A percentile compares a stretch with the other conserved stretches of the same genome.
phyloP scores from a whole-genome alignment of 1,140 invertebrate species.

The Drosophila ercepeae region DNA sequence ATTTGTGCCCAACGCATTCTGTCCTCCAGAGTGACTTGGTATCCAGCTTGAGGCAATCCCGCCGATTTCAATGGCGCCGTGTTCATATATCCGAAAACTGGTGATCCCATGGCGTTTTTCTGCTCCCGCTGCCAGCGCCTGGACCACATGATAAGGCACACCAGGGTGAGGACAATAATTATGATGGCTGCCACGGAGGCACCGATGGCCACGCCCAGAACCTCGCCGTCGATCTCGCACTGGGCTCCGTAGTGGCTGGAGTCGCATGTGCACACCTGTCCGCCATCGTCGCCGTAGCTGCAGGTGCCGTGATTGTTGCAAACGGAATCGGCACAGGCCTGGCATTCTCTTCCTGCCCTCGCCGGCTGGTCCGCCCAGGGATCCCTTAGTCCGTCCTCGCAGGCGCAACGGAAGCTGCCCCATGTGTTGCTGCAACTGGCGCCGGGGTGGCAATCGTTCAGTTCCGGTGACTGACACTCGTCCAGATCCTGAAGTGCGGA shows the following conservation, averaged over 20 bases:
- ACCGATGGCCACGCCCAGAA: slow-evolving; percentile 94
- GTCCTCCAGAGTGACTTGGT: slow-evolving; percentile 89
- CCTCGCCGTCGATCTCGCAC: slow-evolving; percentile 96
- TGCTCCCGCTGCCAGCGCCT: slow-evolving; percentile 94
- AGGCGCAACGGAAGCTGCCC: slow-evolving; percentile 94
- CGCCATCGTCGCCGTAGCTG: slow-evolving; percentile 88
- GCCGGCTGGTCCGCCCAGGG: slow-evolving; percentile 86
- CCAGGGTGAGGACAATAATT: slow-evolving; percentile 93
- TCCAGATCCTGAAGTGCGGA: slow-evolving; percentile 92
- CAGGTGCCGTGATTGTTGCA: slow-evolving; percentile 94
- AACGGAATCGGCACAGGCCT: slow-evolving; percentile 90
- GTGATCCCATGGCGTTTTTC: slow-evolving; percentile 90
- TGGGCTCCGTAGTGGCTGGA: slow-evolving; percentile 94
- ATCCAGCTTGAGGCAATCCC: slow-evolving; percentile 86
- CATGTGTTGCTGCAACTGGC: slow-evolving; percentile 95
- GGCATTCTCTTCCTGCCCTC: slow-evolving; percentile 89
- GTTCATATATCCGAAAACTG: slow-evolving; percentile 92
- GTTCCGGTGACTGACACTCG: slow-evolving; percentile 92
- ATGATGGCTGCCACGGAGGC: slow-evolving; percentile 94
- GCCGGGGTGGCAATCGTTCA: slow-evolving; percentile 95
- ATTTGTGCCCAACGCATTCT: slow-evolving; percentile 93
- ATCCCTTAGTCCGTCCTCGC: slow-evolving; percentile 91
- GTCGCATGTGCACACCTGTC: slow-evolving; percentile 91
- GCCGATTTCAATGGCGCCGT: slow-evolving; percentile 89
- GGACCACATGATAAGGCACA: slow-evolving; percentile 96